Conservation (phyloP, 2,797 vertebrate genomes). For the Sebastes kiyomatsui region DNA sequence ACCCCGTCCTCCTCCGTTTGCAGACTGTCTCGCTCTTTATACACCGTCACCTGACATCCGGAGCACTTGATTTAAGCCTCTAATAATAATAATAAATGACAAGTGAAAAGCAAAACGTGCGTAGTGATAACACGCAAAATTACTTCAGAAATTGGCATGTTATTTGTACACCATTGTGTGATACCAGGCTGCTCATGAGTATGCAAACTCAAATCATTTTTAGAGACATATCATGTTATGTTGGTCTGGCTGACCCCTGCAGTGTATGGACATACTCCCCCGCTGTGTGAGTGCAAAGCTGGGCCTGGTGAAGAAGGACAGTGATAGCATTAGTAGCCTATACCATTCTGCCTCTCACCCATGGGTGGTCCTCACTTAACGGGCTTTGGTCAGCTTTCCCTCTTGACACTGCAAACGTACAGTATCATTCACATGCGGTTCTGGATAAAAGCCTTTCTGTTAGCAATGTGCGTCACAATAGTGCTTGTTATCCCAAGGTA, state of each 20-base stretch:
- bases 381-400: conserved; percentile 65
- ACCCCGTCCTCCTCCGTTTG: too few species aligned
- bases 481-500: conserved; percentile 40
- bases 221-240: conserved; percentile 32
- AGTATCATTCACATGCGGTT: conserved; percentile 63
- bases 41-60: not conserved
- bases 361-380: conserved; percentile 72
- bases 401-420: conserved; percentile 65
- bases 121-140: not conserved
- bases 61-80: not conserved
- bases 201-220: not conserved
- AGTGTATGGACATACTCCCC: conserved; percentile 32
- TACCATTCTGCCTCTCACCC: conserved; percentile 42
- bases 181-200: not conserved
- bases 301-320: conserved; percentile 27
- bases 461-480: conserved; percentile 57
- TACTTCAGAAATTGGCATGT: not conserved
- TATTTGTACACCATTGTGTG: not conserved
- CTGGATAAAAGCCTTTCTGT: conserved; percentile 57
- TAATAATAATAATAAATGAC: not conserved
- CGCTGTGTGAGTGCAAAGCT: conserved; percentile 31
- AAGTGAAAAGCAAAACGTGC: not conserved
- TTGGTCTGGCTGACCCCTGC: conserved; percentile 26
- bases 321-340: conserved; percentile 5
- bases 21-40: not conserved